Evolutionary conservation across 2,888 invertebrate genomes (phyloP).

Genomic region (Clitarchus hookeri): DNA sequence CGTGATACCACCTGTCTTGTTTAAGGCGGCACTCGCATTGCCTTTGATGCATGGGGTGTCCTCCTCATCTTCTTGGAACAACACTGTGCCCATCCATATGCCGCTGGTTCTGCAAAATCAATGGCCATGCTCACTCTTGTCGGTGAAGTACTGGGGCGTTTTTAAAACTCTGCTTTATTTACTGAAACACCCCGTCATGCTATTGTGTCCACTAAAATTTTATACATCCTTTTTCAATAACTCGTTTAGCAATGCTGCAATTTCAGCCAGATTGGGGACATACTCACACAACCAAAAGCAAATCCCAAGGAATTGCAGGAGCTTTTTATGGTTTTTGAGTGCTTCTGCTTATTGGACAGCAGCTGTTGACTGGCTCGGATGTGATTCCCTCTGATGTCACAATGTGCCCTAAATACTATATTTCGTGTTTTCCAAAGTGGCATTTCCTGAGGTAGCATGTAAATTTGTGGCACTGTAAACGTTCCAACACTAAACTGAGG

Average conservation of each 20-base stretch:
- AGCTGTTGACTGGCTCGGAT: too few species aligned
- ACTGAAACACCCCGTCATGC: not conserved
- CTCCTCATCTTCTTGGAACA: not conserved
- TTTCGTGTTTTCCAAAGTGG: too few species aligned
- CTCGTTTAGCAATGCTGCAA: not conserved
- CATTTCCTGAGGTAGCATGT: too few species aligned
- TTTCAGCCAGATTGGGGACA: not conserved
- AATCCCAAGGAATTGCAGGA: not conserved
- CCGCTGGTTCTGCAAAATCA: not conserved
- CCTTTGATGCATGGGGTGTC: not conserved
- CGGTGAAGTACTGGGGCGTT: not conserved
- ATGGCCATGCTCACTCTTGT: not conserved
- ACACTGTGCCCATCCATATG: not conserved
- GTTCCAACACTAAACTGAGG: too few species aligned
- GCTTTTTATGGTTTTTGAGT: not conserved
- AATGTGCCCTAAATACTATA: too few species aligned
- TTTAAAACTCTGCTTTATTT: not conserved
- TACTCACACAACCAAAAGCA: not conserved
- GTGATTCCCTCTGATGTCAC: too few species aligned
- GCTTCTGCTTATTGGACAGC: not conserved
- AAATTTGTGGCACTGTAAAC: too few species aligned
- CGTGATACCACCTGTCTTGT: not conserved
- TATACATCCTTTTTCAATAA: not conserved
- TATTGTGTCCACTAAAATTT: not conserved
- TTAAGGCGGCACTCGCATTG: not conserved